phyloP scores from a whole-genome alignment of 2,888 invertebrate genomes.

The Parnassius smintheus region DNA sequence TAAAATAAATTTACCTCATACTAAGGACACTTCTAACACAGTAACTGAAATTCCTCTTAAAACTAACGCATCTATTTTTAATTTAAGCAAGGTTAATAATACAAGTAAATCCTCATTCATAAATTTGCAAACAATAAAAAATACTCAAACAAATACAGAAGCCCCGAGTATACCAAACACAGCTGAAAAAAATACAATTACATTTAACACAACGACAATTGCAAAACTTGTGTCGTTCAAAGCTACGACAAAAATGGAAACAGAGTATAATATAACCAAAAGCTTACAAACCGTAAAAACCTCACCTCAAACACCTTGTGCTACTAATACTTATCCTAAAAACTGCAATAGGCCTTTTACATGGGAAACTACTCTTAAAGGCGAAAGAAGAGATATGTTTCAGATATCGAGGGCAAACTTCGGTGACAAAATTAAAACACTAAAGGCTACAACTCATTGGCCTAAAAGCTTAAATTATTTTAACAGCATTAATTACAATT shows the following conservation, averaged over 20 bases:
- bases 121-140: background rate
- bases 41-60: background rate
- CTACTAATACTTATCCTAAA: conserved; percentile 37
- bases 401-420: conserved; percentile 55
- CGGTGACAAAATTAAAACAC: conserved; percentile 46
- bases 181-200: too few relatives aligned
- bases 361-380: conserved; percentile 64
- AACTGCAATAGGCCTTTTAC: conserved; percentile 53
- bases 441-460: conserved; percentile 55
- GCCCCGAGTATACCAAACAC: background rate
- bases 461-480: conserved; percentile 28
- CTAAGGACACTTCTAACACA: background rate
- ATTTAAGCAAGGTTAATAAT: background rate
- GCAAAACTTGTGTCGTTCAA: too few relatives aligned
- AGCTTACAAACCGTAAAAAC: conserved; percentile 2
- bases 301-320: conserved; percentile 22
- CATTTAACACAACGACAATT: background rate
- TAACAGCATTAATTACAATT: conserved; percentile 31
- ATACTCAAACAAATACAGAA: background rate
- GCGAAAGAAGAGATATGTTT: conserved; percentile 64
- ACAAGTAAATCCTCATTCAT: background rate
- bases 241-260: conserved; percentile 3
- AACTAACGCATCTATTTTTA: background rate
- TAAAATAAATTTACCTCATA: background rate
- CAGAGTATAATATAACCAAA: conserved; percentile 12